Base-by-base conservation (phyloP, 2,797 vertebrate species). In the Mallotus villosus region DNA sequence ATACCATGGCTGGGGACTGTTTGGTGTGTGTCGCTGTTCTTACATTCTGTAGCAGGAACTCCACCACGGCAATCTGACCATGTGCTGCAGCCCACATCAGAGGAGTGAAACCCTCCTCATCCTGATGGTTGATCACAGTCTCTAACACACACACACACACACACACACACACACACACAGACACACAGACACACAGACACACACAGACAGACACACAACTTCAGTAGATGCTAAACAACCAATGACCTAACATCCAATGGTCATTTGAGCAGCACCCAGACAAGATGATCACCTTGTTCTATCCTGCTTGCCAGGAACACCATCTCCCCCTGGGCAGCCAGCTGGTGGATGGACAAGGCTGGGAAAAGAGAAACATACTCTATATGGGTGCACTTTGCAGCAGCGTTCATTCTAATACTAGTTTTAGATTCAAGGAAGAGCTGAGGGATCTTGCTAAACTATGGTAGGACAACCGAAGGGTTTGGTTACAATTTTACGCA, bases 61-160 rank as follows among this genome's bases (percentile, higher is more conserved):
- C 98, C 65, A 99, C 97, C 24, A 99, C 95, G 73, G 98, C 97
- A 71, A 99, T 99, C 83, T 99, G 98, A 67, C 98, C 98, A 21
- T 99, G 98, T 80, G 98, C 98, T 78, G 98, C 98, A 0, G 98
- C 98, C 98, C 98, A 99, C 97, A 99, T 98, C 74, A 99, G 89
- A 12, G 97, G 97, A 0, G 98, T 99, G 85, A 99, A 99, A 75
- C 98, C 98, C 89, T 99, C 97, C 89, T 99, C 98, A 68, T 99
- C 97, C 84, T 96, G 96, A 73, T 96, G 92, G 88, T 99, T 99
- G 82, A 99, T 97, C 78, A 97, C 93, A 68, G 94, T 95, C 89
- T 99, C 98, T 99, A 22, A 8, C 55, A 68, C 55, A 59, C 34
- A 41, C 8, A 68, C 32, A 41, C 37, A 7, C 37, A 7, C 37